These are phyloP conservation scores for Pterocles burchelli DNA, from an alignment of 2,113 vertebrate species.

Conservation along the genomic window DNA sequence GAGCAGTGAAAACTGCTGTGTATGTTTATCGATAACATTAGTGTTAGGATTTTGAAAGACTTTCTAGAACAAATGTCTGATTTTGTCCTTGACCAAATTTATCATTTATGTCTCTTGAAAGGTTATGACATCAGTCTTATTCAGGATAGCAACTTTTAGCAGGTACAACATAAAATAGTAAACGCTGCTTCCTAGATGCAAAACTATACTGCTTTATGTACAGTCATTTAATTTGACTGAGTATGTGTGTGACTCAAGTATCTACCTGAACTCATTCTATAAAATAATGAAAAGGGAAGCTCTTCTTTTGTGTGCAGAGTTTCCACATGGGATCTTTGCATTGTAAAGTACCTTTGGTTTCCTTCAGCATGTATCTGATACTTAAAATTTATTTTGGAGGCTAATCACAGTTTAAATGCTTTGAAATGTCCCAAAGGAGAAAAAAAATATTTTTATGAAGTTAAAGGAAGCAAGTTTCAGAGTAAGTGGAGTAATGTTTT, in stretches of 20 bases:
- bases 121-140: not conserved
- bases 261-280: not conserved
- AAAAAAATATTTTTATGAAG: not conserved
- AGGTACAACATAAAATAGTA: not conserved
- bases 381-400: not conserved
- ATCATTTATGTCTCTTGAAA: not conserved
- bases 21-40: not conserved
- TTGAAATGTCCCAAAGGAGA: not conserved
- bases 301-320: not conserved
- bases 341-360: constrained; percentile 2
- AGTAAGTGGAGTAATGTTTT: constrained; percentile 17
- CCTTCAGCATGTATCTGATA: not conserved
- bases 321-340: not conserved
- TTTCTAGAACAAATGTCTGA: not conserved
- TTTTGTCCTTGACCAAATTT: not conserved
- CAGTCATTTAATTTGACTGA: constrained; percentile 18
- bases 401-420: constrained; percentile 21
- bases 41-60: not conserved
- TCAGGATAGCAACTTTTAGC: not conserved
- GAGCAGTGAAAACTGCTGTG: not conserved
- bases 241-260: not conserved
- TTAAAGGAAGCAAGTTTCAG: not conserved
- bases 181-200: not conserved
- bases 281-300: not conserved
- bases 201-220: not conserved